phyloP scores from a whole-genome alignment of 2,888 invertebrate genomes.

The Tipula lateralis region DNA sequence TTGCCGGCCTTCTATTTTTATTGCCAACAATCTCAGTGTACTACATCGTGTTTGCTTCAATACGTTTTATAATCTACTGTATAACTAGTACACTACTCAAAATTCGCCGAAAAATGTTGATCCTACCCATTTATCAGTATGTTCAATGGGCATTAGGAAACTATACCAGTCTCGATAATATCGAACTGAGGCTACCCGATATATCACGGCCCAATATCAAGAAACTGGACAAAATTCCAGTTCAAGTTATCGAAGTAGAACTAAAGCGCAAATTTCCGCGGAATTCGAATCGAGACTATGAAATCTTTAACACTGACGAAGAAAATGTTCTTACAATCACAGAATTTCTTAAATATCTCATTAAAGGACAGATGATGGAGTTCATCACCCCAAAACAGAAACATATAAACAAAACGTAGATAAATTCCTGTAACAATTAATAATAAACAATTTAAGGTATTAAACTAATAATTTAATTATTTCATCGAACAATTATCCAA shows the following conservation, averaged over 20 bases:
- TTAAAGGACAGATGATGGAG: not conserved
- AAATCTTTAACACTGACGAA: not conserved
- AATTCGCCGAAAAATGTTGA: slow-evolving; percentile 41
- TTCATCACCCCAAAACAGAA: slow-evolving; percentile 26
- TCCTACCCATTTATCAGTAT: slow-evolving; percentile 42
- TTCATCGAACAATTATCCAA: not conserved
- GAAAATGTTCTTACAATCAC: not conserved
- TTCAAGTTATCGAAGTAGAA: not conserved
- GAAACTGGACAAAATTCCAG: not conserved
- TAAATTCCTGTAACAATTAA: not conserved
- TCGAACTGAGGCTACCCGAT: not conserved
- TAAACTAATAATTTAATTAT: slow-evolving; percentile 26
- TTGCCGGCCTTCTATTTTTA: slow-evolving; percentile 45
- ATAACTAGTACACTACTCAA: slow-evolving; percentile 39
- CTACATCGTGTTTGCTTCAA: slow-evolving; percentile 47
- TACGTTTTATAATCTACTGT: slow-evolving; percentile 40
- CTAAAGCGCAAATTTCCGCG: not conserved
- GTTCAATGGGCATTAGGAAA: slow-evolving; percentile 41
- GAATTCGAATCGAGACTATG: not conserved
- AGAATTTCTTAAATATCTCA: not conserved
- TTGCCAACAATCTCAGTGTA: slow-evolving; percentile 47
- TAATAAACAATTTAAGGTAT: slow-evolving; percentile 2
- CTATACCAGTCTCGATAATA: slow-evolving; percentile 35
- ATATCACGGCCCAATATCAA: not conserved
- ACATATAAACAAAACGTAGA: not conserved